Percentiles rank a stretch among this genome's conserved stretches.
Evolutionary conservation across 1,140 invertebrate genomes (phyloP).

Genomic region (Diabrotica undecimpunctata): DNA sequence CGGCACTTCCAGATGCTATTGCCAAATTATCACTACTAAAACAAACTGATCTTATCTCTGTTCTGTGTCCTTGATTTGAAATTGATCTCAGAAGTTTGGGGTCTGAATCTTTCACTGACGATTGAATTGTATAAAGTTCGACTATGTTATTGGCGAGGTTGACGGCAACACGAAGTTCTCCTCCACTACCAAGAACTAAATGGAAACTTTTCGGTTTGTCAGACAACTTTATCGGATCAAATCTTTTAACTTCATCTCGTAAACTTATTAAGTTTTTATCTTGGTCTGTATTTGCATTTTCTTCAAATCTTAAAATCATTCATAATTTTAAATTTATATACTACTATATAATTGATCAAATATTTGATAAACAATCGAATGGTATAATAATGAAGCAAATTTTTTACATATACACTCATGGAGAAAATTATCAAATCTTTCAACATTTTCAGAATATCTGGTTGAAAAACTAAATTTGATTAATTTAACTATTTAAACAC

Average conservation of each 20-base stretch:
- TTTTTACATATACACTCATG: neutral
- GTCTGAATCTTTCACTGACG: constrained; percentile 54
- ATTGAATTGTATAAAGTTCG: constrained; percentile 59
- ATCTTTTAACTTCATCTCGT: constrained; percentile 70
- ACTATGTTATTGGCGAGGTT: constrained; percentile 67
- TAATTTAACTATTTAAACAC: too few relatives aligned
- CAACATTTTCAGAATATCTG: neutral
- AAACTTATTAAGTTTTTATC: constrained; percentile 48
- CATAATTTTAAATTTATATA: constrained; percentile 22
- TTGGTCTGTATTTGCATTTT: constrained; percentile 36
- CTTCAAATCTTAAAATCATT: constrained; percentile 39
- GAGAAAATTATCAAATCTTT: neutral
- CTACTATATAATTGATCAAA: constrained; percentile 14
- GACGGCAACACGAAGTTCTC: constrained; percentile 64
- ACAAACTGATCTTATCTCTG: constrained; percentile 78
- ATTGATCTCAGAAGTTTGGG: constrained; percentile 50
- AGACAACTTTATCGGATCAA: constrained; percentile 62
- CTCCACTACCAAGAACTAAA: constrained; percentile 62
- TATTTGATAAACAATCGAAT: neutral
- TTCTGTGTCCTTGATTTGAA: constrained; percentile 74
- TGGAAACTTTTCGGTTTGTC: constrained; percentile 69
- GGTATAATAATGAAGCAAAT: neutral
- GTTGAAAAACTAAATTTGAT: too few relatives aligned
- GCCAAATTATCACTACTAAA: constrained; percentile 90
- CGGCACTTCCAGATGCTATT: constrained; percentile 78